Conservation (phyloP, 2,113 vertebrate species). For the Sorex fumeus region DNA sequence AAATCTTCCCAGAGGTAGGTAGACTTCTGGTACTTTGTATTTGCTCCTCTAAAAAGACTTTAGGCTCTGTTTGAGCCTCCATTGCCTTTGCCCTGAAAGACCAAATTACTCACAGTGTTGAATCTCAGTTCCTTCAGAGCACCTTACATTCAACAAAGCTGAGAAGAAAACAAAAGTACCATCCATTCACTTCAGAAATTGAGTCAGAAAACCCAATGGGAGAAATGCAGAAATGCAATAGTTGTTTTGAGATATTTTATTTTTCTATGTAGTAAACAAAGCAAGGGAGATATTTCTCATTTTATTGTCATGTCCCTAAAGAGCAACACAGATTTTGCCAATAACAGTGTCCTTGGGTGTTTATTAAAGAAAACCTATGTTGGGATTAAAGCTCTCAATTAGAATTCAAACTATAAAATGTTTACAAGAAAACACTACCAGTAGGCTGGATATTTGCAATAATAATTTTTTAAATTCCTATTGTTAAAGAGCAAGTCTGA, state of each 20-base stretch:
- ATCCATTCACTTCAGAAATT: neutral
- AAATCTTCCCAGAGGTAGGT: slow-evolving; percentile 67
- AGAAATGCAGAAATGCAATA: neutral
- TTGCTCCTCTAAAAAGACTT: slow-evolving; percentile 61
- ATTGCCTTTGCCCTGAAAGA: slow-evolving; percentile 58
- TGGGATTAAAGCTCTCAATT: neutral
- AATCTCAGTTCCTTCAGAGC: slow-evolving; percentile 35
- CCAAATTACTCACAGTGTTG: slow-evolving; percentile 18
- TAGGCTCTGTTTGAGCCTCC: slow-evolving; percentile 56
- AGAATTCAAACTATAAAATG: slow-evolving; percentile 2
- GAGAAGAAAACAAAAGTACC: slow-evolving; percentile 13
- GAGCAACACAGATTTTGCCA: neutral
- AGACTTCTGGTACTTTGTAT: slow-evolving; percentile 67
- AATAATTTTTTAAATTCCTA: slow-evolving; percentile 3
- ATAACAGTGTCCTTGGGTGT: neutral
- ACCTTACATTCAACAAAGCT: neutral
- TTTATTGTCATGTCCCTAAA: neutral
- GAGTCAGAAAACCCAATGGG: neutral
- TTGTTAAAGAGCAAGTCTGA: slow-evolving; percentile 49
- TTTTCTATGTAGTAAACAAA: slow-evolving; percentile 20
- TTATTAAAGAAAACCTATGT: neutral
- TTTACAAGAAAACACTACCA: slow-evolving; percentile 22
- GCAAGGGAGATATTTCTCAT: neutral
- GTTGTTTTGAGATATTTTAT: neutral
- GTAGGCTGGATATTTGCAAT: neutral